These are phyloP conservation scores for Ellobium chinense DNA, from an alignment of 2,888 invertebrate species.

Conservation along the genomic window DNA sequence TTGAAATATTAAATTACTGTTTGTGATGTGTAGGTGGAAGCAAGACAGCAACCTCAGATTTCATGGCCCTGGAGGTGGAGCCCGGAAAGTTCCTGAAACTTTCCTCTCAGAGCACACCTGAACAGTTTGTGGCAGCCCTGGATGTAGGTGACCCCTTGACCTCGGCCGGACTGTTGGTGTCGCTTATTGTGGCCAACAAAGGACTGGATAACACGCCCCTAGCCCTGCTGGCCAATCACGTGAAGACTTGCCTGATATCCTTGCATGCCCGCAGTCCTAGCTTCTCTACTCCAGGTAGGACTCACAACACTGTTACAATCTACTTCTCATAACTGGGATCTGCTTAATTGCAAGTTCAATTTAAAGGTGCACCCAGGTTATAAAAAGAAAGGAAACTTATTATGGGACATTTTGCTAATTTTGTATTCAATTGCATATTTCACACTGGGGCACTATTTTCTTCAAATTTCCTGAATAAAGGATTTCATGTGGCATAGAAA, in stretches of 20 bases:
- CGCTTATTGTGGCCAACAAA: constrained; percentile 70
- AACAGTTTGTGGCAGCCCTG: constrained; percentile 62
- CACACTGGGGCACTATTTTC: no score
- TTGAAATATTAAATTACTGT: background rate
- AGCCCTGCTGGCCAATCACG: constrained; percentile 72
- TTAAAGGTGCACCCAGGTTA: no score
- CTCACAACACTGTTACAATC: no score
- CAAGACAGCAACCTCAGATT: constrained; percentile 64
- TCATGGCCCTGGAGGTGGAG: constrained; percentile 71
- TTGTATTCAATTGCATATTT: no score
- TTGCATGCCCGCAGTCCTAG: constrained; percentile 59
- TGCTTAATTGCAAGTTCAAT: no score
- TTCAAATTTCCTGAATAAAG: no score
- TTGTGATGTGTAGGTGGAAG: constrained; percentile 58
- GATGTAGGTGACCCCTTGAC: constrained; percentile 54
- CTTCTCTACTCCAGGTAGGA: constrained; percentile 52
- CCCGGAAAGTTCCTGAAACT: constrained; percentile 72
- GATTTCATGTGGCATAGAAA: no score
- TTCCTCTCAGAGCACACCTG: constrained; percentile 64
- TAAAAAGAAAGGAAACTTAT: no score
- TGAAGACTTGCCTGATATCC: constrained; percentile 68
- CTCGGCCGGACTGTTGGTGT: constrained; percentile 74
- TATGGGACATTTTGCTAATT: no score
- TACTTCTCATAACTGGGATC: no score
- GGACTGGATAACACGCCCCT: constrained; percentile 71